Conservation (phyloP, 2,113 vertebrate species). For the Triplophysa rosa region DNA sequence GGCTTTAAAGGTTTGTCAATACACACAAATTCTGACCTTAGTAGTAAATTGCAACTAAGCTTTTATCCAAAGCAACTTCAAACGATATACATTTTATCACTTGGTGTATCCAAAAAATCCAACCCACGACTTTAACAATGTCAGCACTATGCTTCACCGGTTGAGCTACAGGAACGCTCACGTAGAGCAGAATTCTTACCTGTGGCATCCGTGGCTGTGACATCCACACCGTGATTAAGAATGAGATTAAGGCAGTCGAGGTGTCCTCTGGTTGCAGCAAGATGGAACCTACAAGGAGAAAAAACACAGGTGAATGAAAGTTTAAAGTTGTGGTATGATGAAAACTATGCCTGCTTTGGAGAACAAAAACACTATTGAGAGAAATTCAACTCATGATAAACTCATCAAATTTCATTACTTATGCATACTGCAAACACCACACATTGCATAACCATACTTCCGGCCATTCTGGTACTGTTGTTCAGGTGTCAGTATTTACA, state of each 20-base stretch:
- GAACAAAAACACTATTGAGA: neutral
- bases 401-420: neutral
- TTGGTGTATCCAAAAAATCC: no score
- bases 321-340: neutral
- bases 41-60: no score
- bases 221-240: conserved; percentile 85
- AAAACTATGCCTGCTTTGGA: conserved; percentile 52
- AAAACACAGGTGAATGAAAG: neutral
- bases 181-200: conserved; percentile 69
- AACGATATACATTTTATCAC: no score
- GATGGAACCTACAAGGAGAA: conserved; percentile 82
- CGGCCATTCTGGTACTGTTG: neutral
- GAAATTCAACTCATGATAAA: conserved; percentile 13
- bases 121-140: no score
- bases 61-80: no score
- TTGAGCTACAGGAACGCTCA: no score
- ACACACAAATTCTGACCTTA: no score
- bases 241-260: conserved; percentile 90
- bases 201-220: conserved; percentile 85
- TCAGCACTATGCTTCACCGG: no score
- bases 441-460: neutral
- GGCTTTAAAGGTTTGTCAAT: no score
- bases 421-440: neutral
- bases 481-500: neutral
- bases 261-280: conserved; percentile 90